A percentile compares a stretch with the other conserved stretches of the same genome.
Evolutionary conservation across 2,888 invertebrate species (phyloP).

Genomic region (Pterobdella sp.): DNA sequence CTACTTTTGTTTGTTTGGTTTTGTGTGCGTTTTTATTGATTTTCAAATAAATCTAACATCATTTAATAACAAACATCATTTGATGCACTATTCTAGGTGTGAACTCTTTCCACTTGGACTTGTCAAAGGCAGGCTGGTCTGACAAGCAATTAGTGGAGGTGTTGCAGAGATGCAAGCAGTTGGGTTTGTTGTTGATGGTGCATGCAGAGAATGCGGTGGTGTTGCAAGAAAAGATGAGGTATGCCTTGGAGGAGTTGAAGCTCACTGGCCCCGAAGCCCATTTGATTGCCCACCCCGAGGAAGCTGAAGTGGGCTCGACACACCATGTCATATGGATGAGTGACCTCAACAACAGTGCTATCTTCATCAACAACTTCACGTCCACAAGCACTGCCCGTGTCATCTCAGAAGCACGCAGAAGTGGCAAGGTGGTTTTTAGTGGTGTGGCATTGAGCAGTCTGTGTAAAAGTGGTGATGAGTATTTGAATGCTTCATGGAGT

Average conservation of each 20-base stretch:
- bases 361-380: constrained; percentile 91
- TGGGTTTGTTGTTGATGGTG: constrained; percentile 81
- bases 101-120: constrained; percentile 87
- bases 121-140: constrained; percentile 72
- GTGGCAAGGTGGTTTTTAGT: constrained; percentile 69
- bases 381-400: constrained; percentile 78
- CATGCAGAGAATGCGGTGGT: constrained; percentile 96
- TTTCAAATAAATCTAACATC: not conserved
- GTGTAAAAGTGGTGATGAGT: constrained; percentile 69
- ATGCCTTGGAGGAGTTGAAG: constrained; percentile 67
- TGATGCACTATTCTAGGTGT: constrained; percentile 25
- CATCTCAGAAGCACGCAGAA: constrained; percentile 60
- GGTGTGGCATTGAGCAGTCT: constrained; percentile 80
- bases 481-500: constrained; percentile 73
- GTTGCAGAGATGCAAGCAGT: constrained; percentile 71
- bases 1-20: constrained; percentile 12
- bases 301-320: constrained; percentile 71
- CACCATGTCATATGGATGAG: constrained; percentile 74
- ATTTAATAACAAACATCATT: not conserved
- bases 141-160: constrained; percentile 55
- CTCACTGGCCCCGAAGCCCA: constrained; percentile 91
- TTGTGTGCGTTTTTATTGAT: constrained; percentile 21
- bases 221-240: constrained; percentile 69
- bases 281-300: constrained; percentile 83
- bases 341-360: constrained; percentile 83